Evolutionary conservation across 2,113 vertebrate species (phyloP), one percentile per base, ranked within the genome.

Genomic region (Silurus asotus): DNA sequence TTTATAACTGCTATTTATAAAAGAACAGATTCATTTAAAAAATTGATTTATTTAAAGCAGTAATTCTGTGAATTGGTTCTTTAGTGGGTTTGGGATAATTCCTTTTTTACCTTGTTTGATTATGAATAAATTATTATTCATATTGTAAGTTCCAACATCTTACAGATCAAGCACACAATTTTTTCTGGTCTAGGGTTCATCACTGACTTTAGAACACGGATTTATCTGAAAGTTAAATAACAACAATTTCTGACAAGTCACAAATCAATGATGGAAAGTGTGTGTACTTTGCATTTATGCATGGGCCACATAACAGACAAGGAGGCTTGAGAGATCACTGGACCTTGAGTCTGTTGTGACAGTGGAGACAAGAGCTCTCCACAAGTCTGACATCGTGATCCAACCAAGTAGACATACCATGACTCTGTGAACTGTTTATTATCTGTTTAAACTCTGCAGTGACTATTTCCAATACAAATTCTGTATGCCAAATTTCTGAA

Each of bases 361-460:
- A 65, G 59, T 58, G 58, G 81, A 87, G 80, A 82, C 80, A 65
- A 82, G 85, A 56, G 70, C 86, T 83, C 86, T 87, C 20, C 80
- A 87, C 59, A 8, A 77, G 80, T 77, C 70, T 87, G 80, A 56
- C 80, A 56, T 83, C 59, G 83, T 17, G 55, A 81, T 11, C 37
- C 64, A 76, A 62, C 70, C 58, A 82, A 72, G 79, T 64, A 45
- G 53, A 55, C 49, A 87, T 77, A 65, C 72, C 70, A 87, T 65
- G 28, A 37, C 7, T 49, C 17, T 25, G 58, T 51, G 64, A 74
- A 86, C 45, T 81, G 65, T 72, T 86, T 70, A 45, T 79, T 13
- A 53, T 70, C 19, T 25, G 19, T 59, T 61, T 61, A 14, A 61
- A 5, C 8, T 75, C 7, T 62, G 15, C 10, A 51, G n/a, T 75